Evolutionary conservation across 2,797 vertebrate genomes (phyloP), one percentile per base, ranked within the genome.

Genomic region (Chelmon rostratus): DNA sequence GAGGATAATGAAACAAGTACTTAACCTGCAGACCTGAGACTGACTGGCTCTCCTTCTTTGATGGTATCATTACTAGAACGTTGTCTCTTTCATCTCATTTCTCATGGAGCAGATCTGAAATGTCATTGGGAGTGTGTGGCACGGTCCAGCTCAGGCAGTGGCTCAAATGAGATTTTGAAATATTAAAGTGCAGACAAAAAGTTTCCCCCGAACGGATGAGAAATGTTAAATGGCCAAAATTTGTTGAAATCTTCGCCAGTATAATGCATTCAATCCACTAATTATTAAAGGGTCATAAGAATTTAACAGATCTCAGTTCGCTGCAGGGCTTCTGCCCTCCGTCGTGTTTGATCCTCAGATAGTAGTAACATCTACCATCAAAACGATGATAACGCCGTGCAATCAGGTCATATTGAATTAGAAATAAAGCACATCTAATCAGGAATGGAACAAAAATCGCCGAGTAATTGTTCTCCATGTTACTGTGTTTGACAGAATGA

Each of bases 161-260:
- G 73, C 81, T 72, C 77, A 90, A 92, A 92, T 91, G 81, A 90
- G 86, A 89, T 92, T 79, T 86, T 91, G 59, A 92, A 93, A 93
- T 92, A 93, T 93, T 93, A 78, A 93, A 88, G 72, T 63, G 57
- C 70, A 74, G 56, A 79, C 68, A 80, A 86, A 85, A 83, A 71
- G 66, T 86, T 84, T 82, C 59, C 59, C 44, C 70, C 28, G 49
- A 69, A 71, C 40, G 56, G 42, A 78, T 72, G 72, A 90, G 58
- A 81, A 68, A 89, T 84, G 76, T 78, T 73, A 70, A 88, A 89
- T 57, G 13, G 7, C 33, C 37, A 12, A 49, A 69, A 73, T 88
- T 79, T 66, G 40, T 79, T 81, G 57, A 83, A 84, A 90, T 85
- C 62, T 70, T 69, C 35, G 23, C 31, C 64, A 46, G 47, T 80